Evolutionary conservation across 2,888 invertebrate genomes (phyloP).

Genomic region (Loripinus fragilis): DNA sequence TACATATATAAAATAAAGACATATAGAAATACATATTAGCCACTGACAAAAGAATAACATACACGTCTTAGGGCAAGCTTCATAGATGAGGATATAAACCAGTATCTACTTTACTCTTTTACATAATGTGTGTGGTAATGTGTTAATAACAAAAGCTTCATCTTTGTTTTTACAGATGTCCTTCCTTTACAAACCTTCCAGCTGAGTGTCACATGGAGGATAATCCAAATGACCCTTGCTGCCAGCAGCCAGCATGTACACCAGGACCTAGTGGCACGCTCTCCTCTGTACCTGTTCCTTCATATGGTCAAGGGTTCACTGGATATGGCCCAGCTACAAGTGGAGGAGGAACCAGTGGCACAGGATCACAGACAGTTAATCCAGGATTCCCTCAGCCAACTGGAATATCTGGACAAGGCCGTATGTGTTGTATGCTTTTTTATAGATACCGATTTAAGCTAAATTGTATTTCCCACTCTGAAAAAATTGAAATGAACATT

Average conservation of each 20-base stretch:
- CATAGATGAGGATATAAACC: too few relatives aligned
- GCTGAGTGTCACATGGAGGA: slow-evolving; percentile 57
- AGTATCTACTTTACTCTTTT: too few relatives aligned
- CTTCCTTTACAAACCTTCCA: slow-evolving; percentile 62
- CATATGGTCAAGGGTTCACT: slow-evolving; percentile 69
- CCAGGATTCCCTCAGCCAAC: slow-evolving; percentile 33
- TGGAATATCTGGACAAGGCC: slow-evolving; percentile 40
- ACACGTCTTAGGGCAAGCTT: too few relatives aligned
- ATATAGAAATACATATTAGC: too few relatives aligned
- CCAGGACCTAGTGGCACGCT: slow-evolving; percentile 42
- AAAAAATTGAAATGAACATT: too few relatives aligned
- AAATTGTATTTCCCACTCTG: too few relatives aligned
- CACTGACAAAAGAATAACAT: too few relatives aligned
- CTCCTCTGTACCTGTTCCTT: slow-evolving; percentile 59
- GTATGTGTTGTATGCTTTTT: too few relatives aligned
- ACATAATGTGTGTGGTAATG: too few relatives aligned
- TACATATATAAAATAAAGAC: too few relatives aligned
- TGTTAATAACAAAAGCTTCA: too few relatives aligned
- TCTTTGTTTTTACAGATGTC: slow-evolving; percentile 56
- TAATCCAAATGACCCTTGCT: slow-evolving; percentile 68
- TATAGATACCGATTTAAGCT: too few relatives aligned
- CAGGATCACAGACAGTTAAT: slow-evolving; percentile 27
- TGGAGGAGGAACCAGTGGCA: slow-evolving; percentile 25
- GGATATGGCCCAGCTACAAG: slow-evolving; percentile 52
- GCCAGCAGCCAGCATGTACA: slow-evolving; percentile 60